Conservation (phyloP, 2,888 invertebrate species). For the Phragmatobia fuliginosa region DNA sequence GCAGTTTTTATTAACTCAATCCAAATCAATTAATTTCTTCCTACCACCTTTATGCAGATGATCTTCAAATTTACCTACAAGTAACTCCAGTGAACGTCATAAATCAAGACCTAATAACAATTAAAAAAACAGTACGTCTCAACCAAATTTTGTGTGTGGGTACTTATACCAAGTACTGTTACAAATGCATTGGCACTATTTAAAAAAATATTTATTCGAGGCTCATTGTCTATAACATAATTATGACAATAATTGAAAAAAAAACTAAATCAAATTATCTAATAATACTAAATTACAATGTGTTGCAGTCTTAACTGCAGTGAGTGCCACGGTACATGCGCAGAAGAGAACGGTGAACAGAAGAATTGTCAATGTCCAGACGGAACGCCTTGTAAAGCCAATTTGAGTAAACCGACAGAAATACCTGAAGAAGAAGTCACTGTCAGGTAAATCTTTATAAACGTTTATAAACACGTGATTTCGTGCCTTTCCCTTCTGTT, state of each 20-base stretch:
- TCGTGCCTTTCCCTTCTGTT: background rate
- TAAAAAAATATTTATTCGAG: background rate
- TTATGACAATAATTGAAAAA: background rate
- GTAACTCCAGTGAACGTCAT: too few species aligned
- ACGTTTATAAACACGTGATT: background rate
- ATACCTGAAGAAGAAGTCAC: conserved; percentile 10
- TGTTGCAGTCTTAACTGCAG: conserved; percentile 56
- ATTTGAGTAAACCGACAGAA: background rate
- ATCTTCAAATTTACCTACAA: too few species aligned
- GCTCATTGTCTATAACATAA: background rate
- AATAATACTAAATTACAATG: background rate
- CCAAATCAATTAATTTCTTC: too few species aligned
- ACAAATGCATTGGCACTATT: background rate
- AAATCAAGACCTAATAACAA: too few species aligned
- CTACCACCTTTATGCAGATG: too few species aligned
- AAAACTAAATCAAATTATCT: background rate
- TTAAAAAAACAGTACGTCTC: background rate
- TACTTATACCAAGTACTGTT: background rate
- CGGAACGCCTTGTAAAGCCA: conserved; percentile 8
- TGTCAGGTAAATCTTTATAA: conserved; percentile 8
- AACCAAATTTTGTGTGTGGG: background rate
- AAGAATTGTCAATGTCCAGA: conserved; percentile 13
- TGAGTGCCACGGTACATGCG: conserved; percentile 13
- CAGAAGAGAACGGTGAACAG: conserved; percentile 5
- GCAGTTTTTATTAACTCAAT: too few species aligned